Percentiles rank a stretch among this genome's conserved stretches.
Conservation (phyloP, 2,888 invertebrate species). For the Clunio marinus region DNA sequence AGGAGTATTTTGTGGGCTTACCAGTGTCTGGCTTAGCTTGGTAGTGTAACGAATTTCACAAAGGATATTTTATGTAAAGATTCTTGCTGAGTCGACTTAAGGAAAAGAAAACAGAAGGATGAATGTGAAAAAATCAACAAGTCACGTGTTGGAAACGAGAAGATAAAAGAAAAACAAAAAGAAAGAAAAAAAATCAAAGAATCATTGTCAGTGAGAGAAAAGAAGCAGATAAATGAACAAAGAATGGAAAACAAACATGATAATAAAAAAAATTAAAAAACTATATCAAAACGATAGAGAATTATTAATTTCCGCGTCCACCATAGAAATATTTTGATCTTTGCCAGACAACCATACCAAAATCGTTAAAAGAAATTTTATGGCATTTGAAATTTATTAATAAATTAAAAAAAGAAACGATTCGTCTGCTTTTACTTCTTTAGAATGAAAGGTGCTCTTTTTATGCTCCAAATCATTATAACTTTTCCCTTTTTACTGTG, state of each 20-base stretch:
- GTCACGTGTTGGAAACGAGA: background rate
- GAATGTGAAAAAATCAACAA: slow-evolving; percentile 20
- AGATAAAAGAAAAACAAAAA: no score
- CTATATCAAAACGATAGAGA: background rate
- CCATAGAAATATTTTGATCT: slow-evolving; percentile 36
- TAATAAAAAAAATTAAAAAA: slow-evolving; percentile 6
- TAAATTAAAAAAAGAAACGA: slow-evolving; percentile 15
- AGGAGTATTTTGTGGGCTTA: no score
- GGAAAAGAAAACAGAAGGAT: slow-evolving; percentile 20
- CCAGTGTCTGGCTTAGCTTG: no score
- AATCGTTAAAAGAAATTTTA: slow-evolving; percentile 31
- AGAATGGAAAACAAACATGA: slow-evolving; percentile 24
- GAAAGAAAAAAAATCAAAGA: background rate
- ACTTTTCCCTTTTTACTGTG: slow-evolving; percentile 19
- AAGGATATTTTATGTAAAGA: no score
- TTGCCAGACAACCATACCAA: slow-evolving; percentile 19
- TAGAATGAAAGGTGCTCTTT: slow-evolving; percentile 34
- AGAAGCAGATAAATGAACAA: slow-evolving; percentile 15
- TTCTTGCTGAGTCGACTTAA: no score
- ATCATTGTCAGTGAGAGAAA: slow-evolving; percentile 12
- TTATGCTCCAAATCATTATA: slow-evolving; percentile 34
- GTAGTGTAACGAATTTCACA: no score
- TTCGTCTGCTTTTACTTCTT: no score
- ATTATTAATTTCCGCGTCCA: slow-evolving; percentile 36
- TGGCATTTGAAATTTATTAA: slow-evolving; percentile 37